These are phyloP conservation scores for Brachyrhaphis roseni DNA, from an alignment of 2,797 vertebrate genomes.

Conservation along the genomic window DNA sequence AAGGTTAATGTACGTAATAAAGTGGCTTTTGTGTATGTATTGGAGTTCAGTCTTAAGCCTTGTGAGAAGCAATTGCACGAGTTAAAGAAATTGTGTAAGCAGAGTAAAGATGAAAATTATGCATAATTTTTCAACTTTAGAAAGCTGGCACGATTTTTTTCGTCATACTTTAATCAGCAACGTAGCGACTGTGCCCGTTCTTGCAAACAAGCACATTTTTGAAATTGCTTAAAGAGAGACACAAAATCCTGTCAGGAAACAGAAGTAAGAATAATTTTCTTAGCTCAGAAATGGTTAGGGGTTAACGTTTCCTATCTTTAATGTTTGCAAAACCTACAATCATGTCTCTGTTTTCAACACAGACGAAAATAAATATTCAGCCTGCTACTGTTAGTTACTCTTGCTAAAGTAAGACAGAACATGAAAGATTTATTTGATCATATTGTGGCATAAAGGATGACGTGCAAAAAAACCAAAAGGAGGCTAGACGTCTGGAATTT, in stretches of 20 bases:
- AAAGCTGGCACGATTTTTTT: not conserved
- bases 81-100: not conserved
- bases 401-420: not conserved
- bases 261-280: not conserved
- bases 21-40: not conserved
- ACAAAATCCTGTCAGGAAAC: not conserved
- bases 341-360: not conserved
- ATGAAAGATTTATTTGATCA: conserved; percentile 28
- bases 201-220: not conserved
- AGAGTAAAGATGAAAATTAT: not conserved
- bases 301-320: not conserved
- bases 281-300: not conserved
- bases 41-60: not conserved
- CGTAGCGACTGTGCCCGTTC: not conserved
- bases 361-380: not conserved
- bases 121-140: not conserved
- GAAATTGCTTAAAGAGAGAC: not conserved
- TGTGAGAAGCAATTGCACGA: not conserved
- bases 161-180: not conserved
- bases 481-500: conserved; percentile 34
- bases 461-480: conserved; percentile 20
- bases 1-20: not conserved
- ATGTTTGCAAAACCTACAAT: not conserved
- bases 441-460: conserved; percentile 18
- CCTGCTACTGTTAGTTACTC: not conserved